Conservation (phyloP, 2,888 invertebrate genomes). For the Tetragonisca angustula region DNA sequence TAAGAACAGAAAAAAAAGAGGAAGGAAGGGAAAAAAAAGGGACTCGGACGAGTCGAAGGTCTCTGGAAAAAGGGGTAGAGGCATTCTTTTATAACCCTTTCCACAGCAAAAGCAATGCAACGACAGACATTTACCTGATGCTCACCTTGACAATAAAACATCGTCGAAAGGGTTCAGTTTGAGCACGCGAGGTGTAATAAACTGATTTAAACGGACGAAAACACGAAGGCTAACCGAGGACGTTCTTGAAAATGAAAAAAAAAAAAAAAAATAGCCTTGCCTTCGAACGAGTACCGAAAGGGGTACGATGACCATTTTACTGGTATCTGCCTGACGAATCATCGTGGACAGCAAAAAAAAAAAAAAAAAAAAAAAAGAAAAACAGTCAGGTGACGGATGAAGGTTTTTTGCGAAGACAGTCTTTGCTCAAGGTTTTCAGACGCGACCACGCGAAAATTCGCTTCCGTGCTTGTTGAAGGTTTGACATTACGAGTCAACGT, state of each 20-base stretch:
- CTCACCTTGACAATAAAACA: constrained; percentile 75
- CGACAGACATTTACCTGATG: constrained; percentile 64
- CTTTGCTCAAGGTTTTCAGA: constrained; percentile 78
- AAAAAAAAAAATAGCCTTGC: constrained; percentile 32
- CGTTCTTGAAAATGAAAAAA: neutral
- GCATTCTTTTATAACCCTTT: constrained; percentile 68
- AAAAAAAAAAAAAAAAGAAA: constrained; percentile 74
- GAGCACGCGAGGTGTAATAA: constrained; percentile 71
- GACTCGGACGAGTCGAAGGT: constrained; percentile 34
- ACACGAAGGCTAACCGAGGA: constrained; percentile 54
- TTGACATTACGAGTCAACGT: constrained; percentile 39
- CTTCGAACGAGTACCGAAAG: constrained; percentile 66
- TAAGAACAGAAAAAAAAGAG: neutral
- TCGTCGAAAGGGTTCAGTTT: constrained; percentile 66
- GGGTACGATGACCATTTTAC: constrained; percentile 72
- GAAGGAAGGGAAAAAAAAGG: neutral
- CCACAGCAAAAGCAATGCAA: constrained; percentile 35
- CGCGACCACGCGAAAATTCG: constrained; percentile 59
- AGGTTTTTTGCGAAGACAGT: constrained; percentile 68
- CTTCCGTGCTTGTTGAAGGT: constrained; percentile 66
- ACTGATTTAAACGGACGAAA: constrained; percentile 66
- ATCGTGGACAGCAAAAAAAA: constrained; percentile 71
- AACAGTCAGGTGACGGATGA: constrained; percentile 78
- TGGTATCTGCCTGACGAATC: constrained; percentile 77
- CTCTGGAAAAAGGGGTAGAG: constrained; percentile 42